Evolutionary conservation across 1,140 invertebrate species (phyloP), one percentile per base, ranked within the genome.

Genomic region (Lasioglossum baleicum): DNA sequence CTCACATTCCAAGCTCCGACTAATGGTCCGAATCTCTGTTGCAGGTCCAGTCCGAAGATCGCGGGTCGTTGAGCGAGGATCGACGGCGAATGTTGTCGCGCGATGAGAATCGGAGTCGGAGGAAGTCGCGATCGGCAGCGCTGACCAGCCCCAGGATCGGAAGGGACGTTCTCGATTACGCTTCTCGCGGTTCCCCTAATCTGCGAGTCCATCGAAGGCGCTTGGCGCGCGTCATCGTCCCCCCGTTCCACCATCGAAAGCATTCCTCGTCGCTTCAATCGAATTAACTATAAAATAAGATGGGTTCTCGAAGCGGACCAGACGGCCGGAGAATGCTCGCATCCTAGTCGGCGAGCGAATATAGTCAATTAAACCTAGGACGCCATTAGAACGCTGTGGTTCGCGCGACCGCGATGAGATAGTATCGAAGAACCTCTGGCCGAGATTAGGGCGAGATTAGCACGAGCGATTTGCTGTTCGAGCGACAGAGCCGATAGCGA

Each of bases 351-450:
- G n/a, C 66, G 66, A 61, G 17, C 15, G 51, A 61, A 79, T 13
- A 58, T 61, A 73, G 69, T 79, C 76, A 79, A 79, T 79, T 79
- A 74, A 74, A 56, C 48, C 76, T 35, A 48, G 76, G 17, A 56
- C 35, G 68, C 48, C 2, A 64, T 64, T 64, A 64, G 35, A 64
- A 64, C 65, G 13, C 51, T 31, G 35, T 35, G 35, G 61, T 22
- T 51, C 35, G 22, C 17, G 15, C 44, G 69, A 48, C n/a, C 58
- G 31, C 68, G 40, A 73, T 78, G 75, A 78, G 75, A 73, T 78
- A 72, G 68, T 77, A 77, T 26, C 66, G 44, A 48, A 15, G 67
- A 4, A 35, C 35, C 35, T 5, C 35, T 35, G 40, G 40, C 31
- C 44, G 44, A 31, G 26, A 40, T n/a, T 31, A 31, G 22, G 22